Conservation (phyloP, 2,113 vertebrate genomes). For the Rhombomys opimus region DNA sequence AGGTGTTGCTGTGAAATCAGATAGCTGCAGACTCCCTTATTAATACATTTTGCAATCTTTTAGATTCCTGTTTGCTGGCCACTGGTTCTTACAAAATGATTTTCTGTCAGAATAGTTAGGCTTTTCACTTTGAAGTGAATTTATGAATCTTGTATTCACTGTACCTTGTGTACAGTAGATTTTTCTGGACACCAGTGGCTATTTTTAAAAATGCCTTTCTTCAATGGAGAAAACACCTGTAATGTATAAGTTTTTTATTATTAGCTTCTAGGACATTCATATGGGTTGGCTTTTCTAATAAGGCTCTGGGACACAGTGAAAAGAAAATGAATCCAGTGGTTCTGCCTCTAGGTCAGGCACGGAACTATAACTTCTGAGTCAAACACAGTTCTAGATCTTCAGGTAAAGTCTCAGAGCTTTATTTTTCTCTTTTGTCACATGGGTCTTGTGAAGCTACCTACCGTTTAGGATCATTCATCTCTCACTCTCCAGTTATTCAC, state of each 20-base stretch:
- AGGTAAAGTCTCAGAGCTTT: conserved; percentile 22
- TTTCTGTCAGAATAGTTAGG: conserved; percentile 85
- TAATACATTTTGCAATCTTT: conserved; percentile 89
- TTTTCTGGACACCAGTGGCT: conserved; percentile 65
- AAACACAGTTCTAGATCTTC: not conserved
- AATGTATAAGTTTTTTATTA: conserved; percentile 49
- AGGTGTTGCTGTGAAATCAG: conserved; percentile 92
- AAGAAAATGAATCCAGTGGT: conserved; percentile 45
- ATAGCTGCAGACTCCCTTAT: conserved; percentile 90
- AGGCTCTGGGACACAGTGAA: conserved; percentile 17
- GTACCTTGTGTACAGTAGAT: conserved; percentile 71
- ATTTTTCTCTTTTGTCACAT: conserved; percentile 64
- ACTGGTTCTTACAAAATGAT: conserved; percentile 86
- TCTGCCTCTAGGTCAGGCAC: conserved; percentile 3
- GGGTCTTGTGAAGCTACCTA: not conserved
- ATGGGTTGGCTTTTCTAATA: conserved; percentile 32
- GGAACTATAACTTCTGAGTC: not conserved
- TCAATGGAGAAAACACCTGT: conserved; percentile 66
- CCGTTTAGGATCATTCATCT: conserved; percentile 19
- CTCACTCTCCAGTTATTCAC: not conserved
- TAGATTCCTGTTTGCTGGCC: conserved; percentile 86
- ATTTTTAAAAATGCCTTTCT: conserved; percentile 69
- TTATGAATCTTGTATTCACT: conserved; percentile 81
- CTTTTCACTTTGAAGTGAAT: conserved; percentile 83
- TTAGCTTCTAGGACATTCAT: conserved; percentile 62